Conservation (phyloP, 2,113 vertebrate species). For the Willisornis vidua region DNA sequence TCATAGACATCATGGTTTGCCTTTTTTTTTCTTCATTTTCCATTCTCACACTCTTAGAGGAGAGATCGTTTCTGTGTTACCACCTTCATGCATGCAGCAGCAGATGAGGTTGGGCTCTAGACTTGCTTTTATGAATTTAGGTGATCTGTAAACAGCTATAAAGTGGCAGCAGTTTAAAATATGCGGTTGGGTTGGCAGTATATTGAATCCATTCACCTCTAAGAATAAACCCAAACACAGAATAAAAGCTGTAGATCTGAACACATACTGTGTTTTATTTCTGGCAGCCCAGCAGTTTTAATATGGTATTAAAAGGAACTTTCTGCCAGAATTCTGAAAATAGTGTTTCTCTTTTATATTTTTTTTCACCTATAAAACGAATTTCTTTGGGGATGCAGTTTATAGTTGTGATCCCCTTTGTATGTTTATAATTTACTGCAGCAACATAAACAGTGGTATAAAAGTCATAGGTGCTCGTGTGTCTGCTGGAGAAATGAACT, state of each 20-base stretch:
- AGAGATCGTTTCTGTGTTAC: not conserved
- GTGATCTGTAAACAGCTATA: not conserved
- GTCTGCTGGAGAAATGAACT: not conserved
- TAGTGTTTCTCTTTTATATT: not conserved
- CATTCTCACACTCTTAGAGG: not conserved
- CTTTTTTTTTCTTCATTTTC: not conserved
- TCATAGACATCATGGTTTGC: not conserved
- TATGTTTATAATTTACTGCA: not conserved
- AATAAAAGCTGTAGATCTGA: constrained; percentile 43
- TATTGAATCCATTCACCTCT: not conserved
- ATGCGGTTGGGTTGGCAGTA: not conserved
- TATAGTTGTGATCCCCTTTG: not conserved
- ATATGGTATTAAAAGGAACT: constrained; percentile 22
- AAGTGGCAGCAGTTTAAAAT: constrained; percentile 7
- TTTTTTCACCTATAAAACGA: not conserved
- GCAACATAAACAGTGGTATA: not conserved
- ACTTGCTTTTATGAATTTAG: not conserved
- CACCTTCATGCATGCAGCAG: not conserved
- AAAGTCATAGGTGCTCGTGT: not conserved
- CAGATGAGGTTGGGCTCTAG: not conserved
- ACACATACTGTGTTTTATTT: constrained; percentile 36
- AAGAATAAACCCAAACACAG: constrained; percentile 42
- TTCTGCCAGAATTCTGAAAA: constrained; percentile 24
- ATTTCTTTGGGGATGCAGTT: not conserved
- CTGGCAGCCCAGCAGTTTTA: constrained; percentile 7